Evolutionary conservation across 2,113 vertebrate species (phyloP), one percentile per base, ranked within the genome.

Genomic region (Cynocephalus volans): DNA sequence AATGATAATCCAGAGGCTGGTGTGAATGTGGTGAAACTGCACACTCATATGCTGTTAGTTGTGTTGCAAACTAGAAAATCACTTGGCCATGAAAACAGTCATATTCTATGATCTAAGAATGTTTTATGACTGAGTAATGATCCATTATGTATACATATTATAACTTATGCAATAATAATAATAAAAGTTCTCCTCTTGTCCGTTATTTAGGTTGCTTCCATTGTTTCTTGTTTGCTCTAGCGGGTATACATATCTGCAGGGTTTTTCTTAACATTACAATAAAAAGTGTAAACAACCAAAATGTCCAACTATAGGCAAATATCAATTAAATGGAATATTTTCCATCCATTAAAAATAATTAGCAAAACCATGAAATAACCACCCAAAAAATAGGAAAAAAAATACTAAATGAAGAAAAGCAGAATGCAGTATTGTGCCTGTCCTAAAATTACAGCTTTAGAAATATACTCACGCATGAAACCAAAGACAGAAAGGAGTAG

Each of bases 291-390:
- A 81, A 72, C 5, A 86, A 95, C 18, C 56, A 90, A 79, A 82
- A 72, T 82, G 9, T 70, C 91, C 26, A 82, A 76, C 41, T 64
- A 56, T 5, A 95, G 90, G 69, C 58, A 97, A 92, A 82, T 72
- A 73, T 0, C 7, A 21, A 72, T 54, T 87, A 52, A 62, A 45
- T 8, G 23, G 58, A 52, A 31, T 87, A 36, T 72, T 92, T 56
- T 90, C 8, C 23, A 82, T 2, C n/a, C 73, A 86, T 86, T 90
- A 79, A 94, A 79, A 54, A 67, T 36, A 50, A 90, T 28, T 15
- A 73, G 24, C 4, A 81, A 36, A 60, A 70, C 17, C 62, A 88
- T 64, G 31, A 67, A 82, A 65, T 50, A 13, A 26, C 6, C 26
- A 24, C 21, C 5, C 19, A 24, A 19, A 41, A 65, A 93, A 15